These are phyloP conservation scores for Spisula subtruncata DNA, from an alignment of 2,888 invertebrate species.

Conservation along the genomic window DNA sequence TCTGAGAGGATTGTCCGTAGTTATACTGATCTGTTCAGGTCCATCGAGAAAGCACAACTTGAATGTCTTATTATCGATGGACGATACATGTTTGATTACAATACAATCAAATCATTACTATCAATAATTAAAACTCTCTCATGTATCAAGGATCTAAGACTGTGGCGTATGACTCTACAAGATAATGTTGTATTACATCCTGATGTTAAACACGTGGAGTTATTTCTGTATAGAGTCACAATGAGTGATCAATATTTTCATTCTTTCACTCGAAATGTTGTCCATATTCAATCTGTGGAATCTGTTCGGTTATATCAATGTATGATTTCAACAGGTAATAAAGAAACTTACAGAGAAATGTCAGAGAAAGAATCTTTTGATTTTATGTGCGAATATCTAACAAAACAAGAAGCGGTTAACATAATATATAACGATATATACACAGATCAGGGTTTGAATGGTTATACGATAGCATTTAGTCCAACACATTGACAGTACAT, in stretches of 20 bases:
- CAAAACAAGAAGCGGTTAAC: background rate
- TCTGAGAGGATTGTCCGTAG: no score
- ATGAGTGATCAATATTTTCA: slow-evolving; percentile 13
- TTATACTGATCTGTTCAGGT: no score
- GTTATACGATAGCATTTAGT: no score
- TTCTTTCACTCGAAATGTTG: no score
- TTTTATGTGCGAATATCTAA: no score
- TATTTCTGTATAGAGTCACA: background rate
- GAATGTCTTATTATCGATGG: background rate
- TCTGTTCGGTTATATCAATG: background rate
- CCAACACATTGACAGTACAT: no score
- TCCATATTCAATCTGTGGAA: no score
- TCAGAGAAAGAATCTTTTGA: background rate
- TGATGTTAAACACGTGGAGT: background rate
- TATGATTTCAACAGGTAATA: background rate
- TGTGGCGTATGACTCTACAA: background rate
- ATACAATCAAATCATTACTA: no score
- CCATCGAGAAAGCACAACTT: background rate
- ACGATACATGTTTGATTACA: background rate
- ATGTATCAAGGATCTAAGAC: background rate
- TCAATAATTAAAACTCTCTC: no score
- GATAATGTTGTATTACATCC: background rate
- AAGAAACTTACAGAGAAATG: background rate
- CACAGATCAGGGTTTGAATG: no score
- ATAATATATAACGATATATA: background rate